A percentile compares a stretch with the other conserved stretches of the same genome.
These are phyloP conservation scores for Pseudomugil tenellus DNA, from an alignment of 2,797 vertebrate species.

Conservation along the genomic window DNA sequence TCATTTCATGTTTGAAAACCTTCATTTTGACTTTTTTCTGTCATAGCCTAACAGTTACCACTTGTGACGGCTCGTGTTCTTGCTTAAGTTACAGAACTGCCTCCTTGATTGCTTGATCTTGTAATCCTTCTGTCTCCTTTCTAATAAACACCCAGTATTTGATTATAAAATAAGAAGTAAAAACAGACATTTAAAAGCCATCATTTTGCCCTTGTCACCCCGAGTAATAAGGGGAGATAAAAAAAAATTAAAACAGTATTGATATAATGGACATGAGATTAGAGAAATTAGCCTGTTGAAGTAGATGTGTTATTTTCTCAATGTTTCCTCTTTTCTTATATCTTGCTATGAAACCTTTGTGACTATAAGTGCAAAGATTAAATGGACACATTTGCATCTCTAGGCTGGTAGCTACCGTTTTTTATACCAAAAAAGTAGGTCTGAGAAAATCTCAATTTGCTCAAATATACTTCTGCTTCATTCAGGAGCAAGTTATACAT, in stretches of 20 bases:
- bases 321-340: background rate
- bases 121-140: background rate
- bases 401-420: background rate
- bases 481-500: too few species aligned
- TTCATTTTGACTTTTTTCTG: background rate
- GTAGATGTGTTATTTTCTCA: background rate
- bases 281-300: background rate
- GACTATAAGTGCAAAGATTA: background rate
- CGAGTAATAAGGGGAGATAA: background rate
- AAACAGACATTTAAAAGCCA: slow-evolving; percentile 3
- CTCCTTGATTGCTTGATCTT: background rate
- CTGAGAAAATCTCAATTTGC: background rate
- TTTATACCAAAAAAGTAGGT: background rate
- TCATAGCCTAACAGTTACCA: slow-evolving; percentile 2
- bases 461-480: too few species aligned
- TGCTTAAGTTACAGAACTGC: slow-evolving; percentile 5
- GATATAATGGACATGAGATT: too few species aligned
- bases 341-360: background rate
- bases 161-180: slow-evolving; percentile 5
- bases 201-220: background rate
- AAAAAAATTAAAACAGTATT: too few species aligned
- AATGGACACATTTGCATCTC: background rate
- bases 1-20: background rate
- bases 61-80: background rate
- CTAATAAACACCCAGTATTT: background rate